Conservation (phyloP, 2,113 vertebrate genomes). For the Coryphaenoides rupestris region DNA sequence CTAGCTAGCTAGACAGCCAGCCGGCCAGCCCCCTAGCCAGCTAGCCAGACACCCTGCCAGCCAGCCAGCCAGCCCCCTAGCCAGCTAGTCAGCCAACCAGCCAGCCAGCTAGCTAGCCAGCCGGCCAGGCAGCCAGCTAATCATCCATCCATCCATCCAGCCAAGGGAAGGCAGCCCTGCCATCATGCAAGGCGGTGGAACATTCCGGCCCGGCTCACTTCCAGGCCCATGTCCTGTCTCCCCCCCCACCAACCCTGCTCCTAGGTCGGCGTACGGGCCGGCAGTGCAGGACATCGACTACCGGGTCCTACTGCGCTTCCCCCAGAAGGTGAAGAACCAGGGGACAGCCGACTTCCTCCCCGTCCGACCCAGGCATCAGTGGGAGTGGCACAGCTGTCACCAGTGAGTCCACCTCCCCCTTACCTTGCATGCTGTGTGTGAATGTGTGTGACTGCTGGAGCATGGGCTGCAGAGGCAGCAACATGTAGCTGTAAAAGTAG, state of each 20-base stretch:
- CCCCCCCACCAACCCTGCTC: constrained; percentile 26
- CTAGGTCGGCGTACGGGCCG: constrained; percentile 76
- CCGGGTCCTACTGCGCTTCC: constrained; percentile 79
- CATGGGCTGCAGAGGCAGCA: too few species aligned
- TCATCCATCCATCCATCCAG: neutral
- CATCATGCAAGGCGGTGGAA: neutral
- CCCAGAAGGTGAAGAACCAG: constrained; percentile 81
- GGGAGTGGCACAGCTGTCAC: constrained; percentile 87
- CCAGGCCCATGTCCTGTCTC: constrained; percentile 22
- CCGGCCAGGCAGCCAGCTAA: too few species aligned
- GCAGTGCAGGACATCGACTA: constrained; percentile 70
- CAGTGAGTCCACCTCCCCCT: constrained; percentile 69
- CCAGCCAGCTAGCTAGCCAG: too few species aligned
- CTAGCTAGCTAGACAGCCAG: too few species aligned
- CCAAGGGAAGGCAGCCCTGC: constrained; percentile 7
- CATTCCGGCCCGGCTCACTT: constrained; percentile 40
- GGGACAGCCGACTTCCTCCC: constrained; percentile 81
- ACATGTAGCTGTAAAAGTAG: too few species aligned
- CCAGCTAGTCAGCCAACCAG: too few species aligned
- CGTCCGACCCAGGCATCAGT: constrained; percentile 75
- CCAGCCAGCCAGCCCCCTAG: too few species aligned
- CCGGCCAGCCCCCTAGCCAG: too few species aligned
- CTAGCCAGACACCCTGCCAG: too few species aligned
- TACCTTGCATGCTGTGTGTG: too few species aligned
- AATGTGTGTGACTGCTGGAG: too few species aligned